A percentile compares a stretch with the other conserved stretches of the same genome.
Conservation (phyloP, 2,113 vertebrate genomes). For the Stigmatopora argus region DNA sequence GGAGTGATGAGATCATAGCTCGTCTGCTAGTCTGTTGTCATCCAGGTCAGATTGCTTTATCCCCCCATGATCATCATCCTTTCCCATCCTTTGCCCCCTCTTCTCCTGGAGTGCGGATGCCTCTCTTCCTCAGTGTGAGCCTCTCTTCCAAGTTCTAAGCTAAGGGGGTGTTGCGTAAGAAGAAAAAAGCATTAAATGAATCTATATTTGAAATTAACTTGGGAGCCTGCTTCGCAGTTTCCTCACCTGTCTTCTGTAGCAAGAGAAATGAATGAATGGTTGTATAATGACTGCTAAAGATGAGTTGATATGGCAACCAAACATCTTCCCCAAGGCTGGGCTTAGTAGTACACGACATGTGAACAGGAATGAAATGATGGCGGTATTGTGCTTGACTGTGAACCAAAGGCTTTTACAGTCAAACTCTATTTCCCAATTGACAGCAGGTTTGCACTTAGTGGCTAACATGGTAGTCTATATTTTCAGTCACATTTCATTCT, state of each 20-base stretch:
- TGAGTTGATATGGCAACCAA: background rate
- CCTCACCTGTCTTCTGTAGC: background rate
- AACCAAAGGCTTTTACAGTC: slow-evolving; percentile 37
- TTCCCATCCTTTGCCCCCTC: slow-evolving; percentile 16
- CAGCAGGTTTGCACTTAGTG: background rate
- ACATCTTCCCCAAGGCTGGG: background rate
- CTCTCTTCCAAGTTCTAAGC: background rate
- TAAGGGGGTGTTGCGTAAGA: background rate
- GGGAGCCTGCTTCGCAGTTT: background rate
- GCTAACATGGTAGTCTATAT: background rate
- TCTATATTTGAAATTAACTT: background rate
- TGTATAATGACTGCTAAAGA: background rate
- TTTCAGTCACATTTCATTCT: background rate
- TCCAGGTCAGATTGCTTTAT: slow-evolving; percentile 72
- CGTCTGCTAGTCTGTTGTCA: slow-evolving; percentile 78
- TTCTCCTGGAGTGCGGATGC: slow-evolving; percentile 52
- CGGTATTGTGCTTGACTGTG: slow-evolving; percentile 15
- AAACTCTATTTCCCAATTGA: background rate
- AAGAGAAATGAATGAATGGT: background rate
- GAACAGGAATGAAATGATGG: slow-evolving; percentile 27
- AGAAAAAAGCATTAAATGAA: background rate
- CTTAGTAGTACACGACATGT: too few species aligned
- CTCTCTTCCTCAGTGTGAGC: slow-evolving; percentile 59
- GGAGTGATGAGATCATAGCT: slow-evolving; percentile 77
- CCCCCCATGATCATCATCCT: slow-evolving; percentile 10